Percentiles rank a stretch among this genome's conserved stretches.
These are phyloP conservation scores for Pedetes capensis DNA, from an alignment of 2,113 vertebrate genomes.

Conservation along the genomic window DNA sequence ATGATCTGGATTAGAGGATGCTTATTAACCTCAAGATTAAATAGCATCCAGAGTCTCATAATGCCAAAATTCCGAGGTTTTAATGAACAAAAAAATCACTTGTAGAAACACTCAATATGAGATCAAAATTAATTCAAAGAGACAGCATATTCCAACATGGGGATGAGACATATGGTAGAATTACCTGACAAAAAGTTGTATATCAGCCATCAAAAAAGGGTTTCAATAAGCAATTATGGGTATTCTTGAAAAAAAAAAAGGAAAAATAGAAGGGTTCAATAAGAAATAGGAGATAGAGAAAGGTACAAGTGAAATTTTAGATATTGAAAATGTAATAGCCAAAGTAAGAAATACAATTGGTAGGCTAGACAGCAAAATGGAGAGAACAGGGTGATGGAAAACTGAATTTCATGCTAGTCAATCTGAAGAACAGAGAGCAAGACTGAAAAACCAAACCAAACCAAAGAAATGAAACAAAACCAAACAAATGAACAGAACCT, in stretches of 20 bases:
- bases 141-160: background rate
- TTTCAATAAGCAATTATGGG: background rate
- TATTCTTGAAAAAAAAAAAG: background rate
- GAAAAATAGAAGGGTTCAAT: background rate
- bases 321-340: background rate
- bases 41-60: background rate
- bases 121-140: background rate
- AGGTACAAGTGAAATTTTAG: background rate
- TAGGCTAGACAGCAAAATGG: background rate
- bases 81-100: background rate
- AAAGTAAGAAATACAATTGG: background rate
- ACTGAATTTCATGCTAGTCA: background rate
- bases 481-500: background rate
- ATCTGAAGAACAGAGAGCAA: background rate
- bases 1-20: background rate
- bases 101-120: background rate
- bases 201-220: background rate
- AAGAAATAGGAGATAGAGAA: background rate
- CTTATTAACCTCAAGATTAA: background rate
- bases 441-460: background rate
- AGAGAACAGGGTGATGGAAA: background rate
- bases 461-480: background rate
- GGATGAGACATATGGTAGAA: background rate
- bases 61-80: background rate
- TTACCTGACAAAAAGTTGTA: background rate